A percentile compares a stretch with the other conserved stretches of the same genome.
These are phyloP conservation scores for Epinephelus awoara DNA, from an alignment of 2,797 vertebrate genomes.

Conservation along the genomic window DNA sequence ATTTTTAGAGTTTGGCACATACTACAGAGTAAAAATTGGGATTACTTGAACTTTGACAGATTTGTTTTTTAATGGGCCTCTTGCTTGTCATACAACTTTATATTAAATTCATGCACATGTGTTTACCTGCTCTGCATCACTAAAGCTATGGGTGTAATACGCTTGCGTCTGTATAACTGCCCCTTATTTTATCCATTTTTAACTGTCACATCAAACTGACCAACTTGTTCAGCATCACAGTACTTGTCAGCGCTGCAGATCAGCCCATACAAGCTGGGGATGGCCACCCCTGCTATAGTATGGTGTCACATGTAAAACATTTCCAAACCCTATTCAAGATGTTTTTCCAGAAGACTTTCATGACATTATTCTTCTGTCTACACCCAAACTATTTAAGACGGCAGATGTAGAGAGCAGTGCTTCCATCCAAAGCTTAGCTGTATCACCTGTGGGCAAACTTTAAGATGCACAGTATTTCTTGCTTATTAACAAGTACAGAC, in stretches of 20 bases:
- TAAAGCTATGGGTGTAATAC: background rate
- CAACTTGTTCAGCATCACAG: background rate
- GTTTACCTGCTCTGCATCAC: background rate
- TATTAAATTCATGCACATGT: background rate
- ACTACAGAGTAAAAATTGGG: background rate
- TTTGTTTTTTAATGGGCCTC: background rate
- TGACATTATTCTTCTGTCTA: background rate
- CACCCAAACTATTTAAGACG: background rate
- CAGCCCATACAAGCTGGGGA: too few relatives aligned
- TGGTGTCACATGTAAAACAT: background rate
- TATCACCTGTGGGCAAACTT: too few relatives aligned
- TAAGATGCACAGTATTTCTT: too few relatives aligned
- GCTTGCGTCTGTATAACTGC: background rate
- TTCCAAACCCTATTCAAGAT: background rate
- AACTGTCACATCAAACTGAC: background rate
- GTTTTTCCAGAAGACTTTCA: background rate
- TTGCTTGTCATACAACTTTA: background rate
- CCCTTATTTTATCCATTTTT: background rate
- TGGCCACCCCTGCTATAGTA: too few relatives aligned
- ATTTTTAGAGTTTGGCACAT: background rate
- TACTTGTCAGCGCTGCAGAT: background rate
- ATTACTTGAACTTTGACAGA: background rate
- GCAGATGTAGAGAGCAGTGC: background rate
- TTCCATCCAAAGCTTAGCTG: background rate
- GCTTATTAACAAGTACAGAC: too few relatives aligned